phyloP scores from a whole-genome alignment of 2,113 vertebrate genomes.

The Myotis lucifugus region DNA sequence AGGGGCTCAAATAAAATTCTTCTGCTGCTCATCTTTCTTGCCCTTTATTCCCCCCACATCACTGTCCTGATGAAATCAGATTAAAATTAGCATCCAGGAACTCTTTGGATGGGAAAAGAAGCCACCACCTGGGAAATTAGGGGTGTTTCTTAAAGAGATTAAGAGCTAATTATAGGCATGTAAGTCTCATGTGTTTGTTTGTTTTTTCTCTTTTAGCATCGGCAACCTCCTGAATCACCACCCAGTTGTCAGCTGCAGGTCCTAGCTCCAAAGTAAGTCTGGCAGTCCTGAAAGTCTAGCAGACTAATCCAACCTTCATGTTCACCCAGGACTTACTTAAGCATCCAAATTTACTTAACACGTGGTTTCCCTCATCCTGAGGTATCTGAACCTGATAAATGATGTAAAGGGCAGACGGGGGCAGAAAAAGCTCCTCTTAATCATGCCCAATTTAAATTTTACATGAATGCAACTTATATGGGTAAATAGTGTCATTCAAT shows the following conservation, averaged over 20 bases:
- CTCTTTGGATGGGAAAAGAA: background rate
- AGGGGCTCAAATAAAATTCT: background rate
- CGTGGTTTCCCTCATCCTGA: background rate
- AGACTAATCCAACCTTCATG: background rate
- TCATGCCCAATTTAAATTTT: background rate
- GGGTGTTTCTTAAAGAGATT: background rate
- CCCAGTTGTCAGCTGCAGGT: constrained; percentile 41
- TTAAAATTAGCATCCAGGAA: constrained; percentile 37
- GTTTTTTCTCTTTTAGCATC: background rate
- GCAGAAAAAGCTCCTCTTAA: background rate
- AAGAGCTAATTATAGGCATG: background rate
- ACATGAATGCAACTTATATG: background rate
- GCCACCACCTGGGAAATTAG: background rate
- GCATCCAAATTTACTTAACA: constrained; percentile 15
- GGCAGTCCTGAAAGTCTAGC: constrained; percentile 40
- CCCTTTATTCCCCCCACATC: background rate
- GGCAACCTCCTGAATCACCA: constrained; percentile 38
- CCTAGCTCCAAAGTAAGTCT: background rate
- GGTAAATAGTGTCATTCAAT: background rate
- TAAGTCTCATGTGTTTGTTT: background rate
- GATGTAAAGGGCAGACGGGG: background rate
- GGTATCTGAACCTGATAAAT: background rate
- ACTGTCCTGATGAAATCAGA: background rate
- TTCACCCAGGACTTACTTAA: background rate
- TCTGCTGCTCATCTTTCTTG: background rate